Percentiles rank a stretch among this genome's conserved stretches.
Conservation (phyloP, 2,797 vertebrate genomes). For the Muscicapa striata region DNA sequence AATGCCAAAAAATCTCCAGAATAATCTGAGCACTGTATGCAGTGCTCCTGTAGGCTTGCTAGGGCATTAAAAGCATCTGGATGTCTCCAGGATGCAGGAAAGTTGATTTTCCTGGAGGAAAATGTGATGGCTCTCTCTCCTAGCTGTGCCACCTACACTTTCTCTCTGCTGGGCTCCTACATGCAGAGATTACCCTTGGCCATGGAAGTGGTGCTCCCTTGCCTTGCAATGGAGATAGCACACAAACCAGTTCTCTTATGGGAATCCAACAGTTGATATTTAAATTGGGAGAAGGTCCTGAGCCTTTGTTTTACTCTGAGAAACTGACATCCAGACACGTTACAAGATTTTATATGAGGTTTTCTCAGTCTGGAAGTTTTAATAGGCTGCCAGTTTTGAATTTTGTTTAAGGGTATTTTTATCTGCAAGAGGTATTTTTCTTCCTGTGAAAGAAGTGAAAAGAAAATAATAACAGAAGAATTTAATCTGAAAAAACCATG, state of each 20-base stretch:
- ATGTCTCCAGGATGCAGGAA: neutral
- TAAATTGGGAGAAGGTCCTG: neutral
- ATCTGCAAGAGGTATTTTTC: neutral
- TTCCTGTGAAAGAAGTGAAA: slow-evolving; percentile 21
- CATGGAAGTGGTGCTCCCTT: neutral
- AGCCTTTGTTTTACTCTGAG: neutral
- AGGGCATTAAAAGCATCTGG: neutral
- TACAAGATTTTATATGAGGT: neutral
- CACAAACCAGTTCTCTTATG: neutral
- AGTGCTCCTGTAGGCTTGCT: neutral
- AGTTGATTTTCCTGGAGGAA: neutral
- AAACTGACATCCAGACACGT: neutral
- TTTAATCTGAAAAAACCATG: neutral
- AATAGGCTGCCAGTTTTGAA: neutral
- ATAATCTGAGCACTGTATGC: neutral
- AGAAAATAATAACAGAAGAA: slow-evolving; percentile 16
- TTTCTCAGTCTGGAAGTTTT: slow-evolving; percentile 10
- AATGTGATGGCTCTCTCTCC: neutral
- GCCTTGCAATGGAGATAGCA: neutral
- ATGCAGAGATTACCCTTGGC: neutral
- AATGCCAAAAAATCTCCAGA: neutral
- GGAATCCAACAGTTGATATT: neutral
- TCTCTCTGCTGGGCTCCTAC: neutral
- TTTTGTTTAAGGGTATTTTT: neutral
- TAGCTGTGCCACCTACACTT: neutral